Conservation (phyloP, 2,797 vertebrate genomes). For the Crax fasciolata region DNA sequence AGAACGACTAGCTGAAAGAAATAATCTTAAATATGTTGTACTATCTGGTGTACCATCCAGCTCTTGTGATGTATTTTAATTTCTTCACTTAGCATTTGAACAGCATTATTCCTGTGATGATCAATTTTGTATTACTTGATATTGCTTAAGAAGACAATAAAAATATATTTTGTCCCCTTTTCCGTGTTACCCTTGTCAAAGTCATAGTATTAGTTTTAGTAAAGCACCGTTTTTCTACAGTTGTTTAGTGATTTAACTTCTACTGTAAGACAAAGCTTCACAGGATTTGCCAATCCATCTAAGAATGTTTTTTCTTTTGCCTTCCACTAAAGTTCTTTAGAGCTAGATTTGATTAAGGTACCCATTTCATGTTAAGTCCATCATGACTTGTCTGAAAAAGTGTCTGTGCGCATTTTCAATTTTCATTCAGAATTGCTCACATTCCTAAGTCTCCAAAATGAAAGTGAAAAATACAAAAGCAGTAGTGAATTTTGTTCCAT, state of each 20-base stretch:
- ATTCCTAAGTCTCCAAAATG: constrained; percentile 32
- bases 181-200: neutral
- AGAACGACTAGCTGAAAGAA: neutral
- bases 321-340: constrained; percentile 39
- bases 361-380: constrained; percentile 36
- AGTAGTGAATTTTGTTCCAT: constrained; percentile 41
- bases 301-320: constrained; percentile 66
- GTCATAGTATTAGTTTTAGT: neutral
- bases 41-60: neutral
- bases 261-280: constrained; percentile 30
- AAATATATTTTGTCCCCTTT: constrained; percentile 1
- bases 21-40: neutral
- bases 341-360: constrained; percentile 37
- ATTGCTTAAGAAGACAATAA: neutral
- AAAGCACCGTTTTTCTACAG: neutral
- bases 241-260: constrained; percentile 43
- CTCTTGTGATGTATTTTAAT: neutral
- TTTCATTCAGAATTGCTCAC: constrained; percentile 44
- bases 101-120: fast-evolving
- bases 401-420: constrained; percentile 1
- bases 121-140: neutral
- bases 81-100: neutral
- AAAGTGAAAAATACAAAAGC: constrained; percentile 33
- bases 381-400: constrained; percentile 43
- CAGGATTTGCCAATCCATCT: constrained; percentile 51